Conservation (phyloP, 2,797 vertebrate genomes). For the Girardinus metallicus region DNA sequence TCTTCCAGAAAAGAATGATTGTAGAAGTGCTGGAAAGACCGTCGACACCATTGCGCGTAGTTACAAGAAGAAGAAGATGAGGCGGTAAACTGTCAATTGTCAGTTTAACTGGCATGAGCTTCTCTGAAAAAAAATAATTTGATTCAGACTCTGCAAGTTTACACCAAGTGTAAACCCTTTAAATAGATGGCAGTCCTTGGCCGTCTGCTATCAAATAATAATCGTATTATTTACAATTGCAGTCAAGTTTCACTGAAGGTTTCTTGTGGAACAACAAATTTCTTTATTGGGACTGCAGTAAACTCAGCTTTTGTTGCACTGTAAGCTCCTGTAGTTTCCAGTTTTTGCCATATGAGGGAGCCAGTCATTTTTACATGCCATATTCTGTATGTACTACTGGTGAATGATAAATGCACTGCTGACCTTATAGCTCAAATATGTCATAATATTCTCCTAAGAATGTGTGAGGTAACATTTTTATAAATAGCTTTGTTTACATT, state of each 20-base stretch:
- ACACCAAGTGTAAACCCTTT: background rate
- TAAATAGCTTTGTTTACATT: slow-evolving; percentile 24
- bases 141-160: background rate
- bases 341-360: slow-evolving; percentile 56
- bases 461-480: slow-evolving; percentile 1
- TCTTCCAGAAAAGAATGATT: slow-evolving; percentile 52
- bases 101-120: background rate
- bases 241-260: slow-evolving; percentile 1
- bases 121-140: background rate
- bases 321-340: slow-evolving; percentile 30
- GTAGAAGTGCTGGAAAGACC: slow-evolving; percentile 25
- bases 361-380: slow-evolving; percentile 5
- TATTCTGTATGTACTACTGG: background rate
- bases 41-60: background rate
- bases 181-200: background rate
- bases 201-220: background rate
- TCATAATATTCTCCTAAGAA: background rate
- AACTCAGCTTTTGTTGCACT: background rate
- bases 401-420: slow-evolving; percentile 7
- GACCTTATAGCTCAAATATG: slow-evolving; percentile 12
- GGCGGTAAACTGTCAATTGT: background rate
- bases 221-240: slow-evolving; percentile 8
- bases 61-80: slow-evolving; percentile 10
- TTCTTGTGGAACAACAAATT: slow-evolving; percentile 23
- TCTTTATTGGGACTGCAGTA: slow-evolving; percentile 26